Evolutionary conservation across 1,140 invertebrate species (phyloP).

Genomic region (Lamellibrachia luymesi): DNA sequence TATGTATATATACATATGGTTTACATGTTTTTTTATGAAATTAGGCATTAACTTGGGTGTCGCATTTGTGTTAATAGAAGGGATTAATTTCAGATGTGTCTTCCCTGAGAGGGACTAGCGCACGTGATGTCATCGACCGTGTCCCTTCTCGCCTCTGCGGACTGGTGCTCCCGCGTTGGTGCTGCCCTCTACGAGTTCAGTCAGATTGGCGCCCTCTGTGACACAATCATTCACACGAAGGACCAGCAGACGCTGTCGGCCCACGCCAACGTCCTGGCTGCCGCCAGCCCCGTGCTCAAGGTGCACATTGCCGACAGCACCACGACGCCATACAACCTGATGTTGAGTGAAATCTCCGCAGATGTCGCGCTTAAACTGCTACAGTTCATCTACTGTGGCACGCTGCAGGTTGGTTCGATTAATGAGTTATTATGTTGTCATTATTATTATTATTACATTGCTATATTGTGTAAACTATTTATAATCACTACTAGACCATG

Average conservation of each 20-base stretch:
- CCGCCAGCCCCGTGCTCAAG: neutral
- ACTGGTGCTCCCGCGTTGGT: neutral
- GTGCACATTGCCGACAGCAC: neutral
- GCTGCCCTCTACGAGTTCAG: neutral
- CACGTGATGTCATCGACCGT: neutral
- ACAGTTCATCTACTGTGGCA: neutral
- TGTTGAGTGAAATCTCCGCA: neutral
- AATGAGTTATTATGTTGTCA: too few relatives aligned
- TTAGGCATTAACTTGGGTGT: too few relatives aligned
- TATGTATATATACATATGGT: too few relatives aligned
- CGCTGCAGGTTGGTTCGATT: neutral
- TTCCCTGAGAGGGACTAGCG: neutral
- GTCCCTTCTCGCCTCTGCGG: neutral
- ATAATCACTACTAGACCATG: too few relatives aligned
- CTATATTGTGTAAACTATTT: too few relatives aligned
- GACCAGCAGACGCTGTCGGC: neutral
- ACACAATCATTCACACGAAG: neutral
- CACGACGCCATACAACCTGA: neutral
- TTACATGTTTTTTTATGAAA: too few relatives aligned
- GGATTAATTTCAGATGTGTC: neutral
- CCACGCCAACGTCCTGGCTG: neutral
- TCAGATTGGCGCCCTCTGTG: neutral
- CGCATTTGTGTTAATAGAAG: too few relatives aligned
- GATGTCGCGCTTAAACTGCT: neutral
- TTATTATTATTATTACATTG: too few relatives aligned